Conservation (phyloP, 2,797 vertebrate genomes). For the Chiroxiphia lanceolata region DNA sequence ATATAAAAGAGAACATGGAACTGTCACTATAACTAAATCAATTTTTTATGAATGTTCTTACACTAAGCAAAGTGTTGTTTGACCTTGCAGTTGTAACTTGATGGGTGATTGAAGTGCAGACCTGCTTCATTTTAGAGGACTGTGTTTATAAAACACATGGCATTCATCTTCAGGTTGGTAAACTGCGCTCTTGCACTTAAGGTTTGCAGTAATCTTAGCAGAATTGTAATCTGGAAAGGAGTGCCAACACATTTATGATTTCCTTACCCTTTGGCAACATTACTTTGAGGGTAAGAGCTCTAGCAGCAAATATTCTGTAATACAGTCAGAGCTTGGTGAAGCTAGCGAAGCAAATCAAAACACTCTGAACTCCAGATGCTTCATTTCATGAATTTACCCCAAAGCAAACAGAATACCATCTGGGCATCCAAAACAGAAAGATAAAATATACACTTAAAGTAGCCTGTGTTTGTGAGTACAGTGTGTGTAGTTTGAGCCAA, state of each 20-base stretch:
- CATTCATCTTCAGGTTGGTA: neutral
- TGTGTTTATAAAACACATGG: neutral
- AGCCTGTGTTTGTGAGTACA: neutral
- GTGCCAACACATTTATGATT: neutral
- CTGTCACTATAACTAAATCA: neutral
- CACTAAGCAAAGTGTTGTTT: neutral
- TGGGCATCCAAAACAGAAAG: slow-evolving; percentile 14
- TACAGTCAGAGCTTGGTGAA: slow-evolving; percentile 1
- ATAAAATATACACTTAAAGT: slow-evolving; percentile 9
- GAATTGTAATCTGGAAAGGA: neutral
- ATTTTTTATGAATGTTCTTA: neutral
- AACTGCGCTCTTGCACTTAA: neutral
- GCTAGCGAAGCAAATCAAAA: slow-evolving; percentile 54
- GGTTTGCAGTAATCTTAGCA: neutral
- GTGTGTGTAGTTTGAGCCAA: neutral
- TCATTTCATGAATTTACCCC: slow-evolving; percentile 37
- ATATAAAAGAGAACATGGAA: slow-evolving; percentile 1
- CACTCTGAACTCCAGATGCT: slow-evolving; percentile 36
- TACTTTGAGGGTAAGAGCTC: slow-evolving; percentile 8
- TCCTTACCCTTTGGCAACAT: neutral
- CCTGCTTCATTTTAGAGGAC: neutral
- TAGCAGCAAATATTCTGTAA: slow-evolving; percentile 21
- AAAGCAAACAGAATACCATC: slow-evolving; percentile 51
- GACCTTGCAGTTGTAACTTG: neutral
- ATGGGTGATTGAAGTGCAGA: neutral